Base-by-base conservation (phyloP, 2,113 vertebrate species). In the Diglossa brunneiventris region DNA sequence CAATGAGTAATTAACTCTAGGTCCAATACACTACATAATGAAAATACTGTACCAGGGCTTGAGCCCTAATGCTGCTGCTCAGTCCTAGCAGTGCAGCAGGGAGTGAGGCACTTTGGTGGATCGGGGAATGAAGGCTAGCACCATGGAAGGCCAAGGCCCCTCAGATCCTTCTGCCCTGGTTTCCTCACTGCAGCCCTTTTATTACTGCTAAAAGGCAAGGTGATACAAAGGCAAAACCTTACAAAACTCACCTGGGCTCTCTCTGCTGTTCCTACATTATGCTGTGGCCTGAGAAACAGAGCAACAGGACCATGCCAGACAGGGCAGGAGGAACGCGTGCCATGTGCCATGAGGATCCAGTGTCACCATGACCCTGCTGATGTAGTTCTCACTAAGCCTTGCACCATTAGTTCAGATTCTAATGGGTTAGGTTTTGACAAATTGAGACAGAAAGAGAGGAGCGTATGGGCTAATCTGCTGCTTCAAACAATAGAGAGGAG, bases 1-100 rank as follows among this genome's bases (percentile, higher is more conserved):
- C 35, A 88, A 62, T 77, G 46, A 96, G 79, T 76, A 94, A 97
- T 94, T 91, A 97, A 90, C 35, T 88, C 37, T 13, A 12, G 49
- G 26, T 28, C 78, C 35, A 72, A 28, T 5, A 55, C 2, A 24
- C 9, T 39, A 16, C 39, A 30, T 77, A 89, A 77, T 8, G 11
- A 66, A 95, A 77, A 41, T 10, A 30, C 53, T 62, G 1, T 33
- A 9, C 8, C 24, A 81, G 12, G 13, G 24, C 41, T 94, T 6
- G 2, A 92, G 41, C 53, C 35, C 50, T 44, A 39, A 37, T 9
- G n/a, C n/a, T 82, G 73, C 41, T 67, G 26, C 30, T 61, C 9
- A 49, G 33, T 11, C 16, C 42, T 7, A 23, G 50, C 16, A 67
- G 21, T 24, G 37, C 11, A 56, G 23, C 41, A 78, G 10, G 16